Evolutionary conservation across 2,797 vertebrate species (phyloP), one percentile per base, ranked within the genome.

Genomic region (Sebastes steindachneri): DNA sequence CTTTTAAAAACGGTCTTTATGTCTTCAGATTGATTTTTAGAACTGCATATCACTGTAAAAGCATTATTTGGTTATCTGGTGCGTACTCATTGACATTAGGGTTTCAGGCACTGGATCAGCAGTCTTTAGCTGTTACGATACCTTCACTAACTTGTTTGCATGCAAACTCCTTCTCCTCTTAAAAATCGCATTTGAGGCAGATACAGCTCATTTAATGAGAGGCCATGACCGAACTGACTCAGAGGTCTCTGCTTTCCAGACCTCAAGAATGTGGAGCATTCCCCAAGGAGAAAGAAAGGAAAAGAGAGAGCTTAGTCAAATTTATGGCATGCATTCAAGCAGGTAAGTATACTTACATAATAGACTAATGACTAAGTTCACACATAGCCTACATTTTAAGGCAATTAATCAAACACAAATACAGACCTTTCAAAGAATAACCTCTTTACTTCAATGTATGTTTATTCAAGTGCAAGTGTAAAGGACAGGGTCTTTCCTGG

Each of bases 131-230:
- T 9, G 2, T 41, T 73, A n/a, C 1, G 7, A 63, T 68, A n/a
- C 66, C 57, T 63, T 82, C 29, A 64, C 41, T 82, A 55, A 71
- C 79, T 79, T 3, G 23, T 72, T 68, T 72, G 73, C 55, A 71
- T 65, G 67, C 72, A 53, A 78, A 72, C 60, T 80, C 54, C 62
- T 29, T 77, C 51, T 51, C 54, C n/a, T 62, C 72, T 77, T 23
- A 37, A 65, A 85, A 77, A 87, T 86, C 65, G 66, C 83, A 78
- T 86, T 76, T 89, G 71, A 85, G 75, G 58, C 64, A 81, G 83
- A 90, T 87, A 75, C 86, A 88, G 85, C 84, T 92, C 88, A 89
- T 91, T 93, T 89, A 90, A 68, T 62, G 29, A 10, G 85, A 89
- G 84, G 85, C 72, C 83, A 15, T 79, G 87, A 89, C 88, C 91